Evolutionary conservation across 2,888 invertebrate genomes (phyloP).

Genomic region (Macrosoma leucophasiata): DNA sequence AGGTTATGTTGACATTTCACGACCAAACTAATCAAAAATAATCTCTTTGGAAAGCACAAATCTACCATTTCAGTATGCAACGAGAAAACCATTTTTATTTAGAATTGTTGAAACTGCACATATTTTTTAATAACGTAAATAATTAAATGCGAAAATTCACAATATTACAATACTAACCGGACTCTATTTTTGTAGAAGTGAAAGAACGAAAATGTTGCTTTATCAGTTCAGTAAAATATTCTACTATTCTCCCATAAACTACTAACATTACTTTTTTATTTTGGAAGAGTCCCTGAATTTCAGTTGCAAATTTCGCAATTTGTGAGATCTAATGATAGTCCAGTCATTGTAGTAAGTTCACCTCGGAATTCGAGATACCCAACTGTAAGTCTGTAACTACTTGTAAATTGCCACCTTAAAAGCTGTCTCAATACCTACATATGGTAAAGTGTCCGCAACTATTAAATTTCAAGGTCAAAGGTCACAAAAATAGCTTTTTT

Average conservation of each 20-base stretch:
- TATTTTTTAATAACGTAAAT: slow-evolving; percentile 18
- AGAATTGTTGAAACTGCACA: background rate
- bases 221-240: background rate
- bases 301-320: too few species aligned
- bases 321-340: too few species aligned
- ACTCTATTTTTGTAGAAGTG: slow-evolving; percentile 54
- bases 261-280: too few species aligned
- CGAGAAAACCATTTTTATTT: slow-evolving; percentile 15
- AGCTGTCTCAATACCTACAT: too few species aligned
- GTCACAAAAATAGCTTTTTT: too few species aligned
- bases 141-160: slow-evolving; percentile 29
- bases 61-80: slow-evolving; percentile 32
- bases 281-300: too few species aligned
- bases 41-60: slow-evolving; percentile 40
- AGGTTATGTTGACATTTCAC: slow-evolving; percentile 70
- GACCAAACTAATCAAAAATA: slow-evolving; percentile 42
- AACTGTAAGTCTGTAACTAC: too few species aligned
- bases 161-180: slow-evolving; percentile 54
- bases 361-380: too few species aligned
- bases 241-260: background rate
- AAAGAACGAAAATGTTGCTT: slow-evolving; percentile 58
- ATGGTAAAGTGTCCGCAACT: too few species aligned
- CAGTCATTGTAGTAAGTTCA: too few species aligned
- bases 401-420: too few species aligned
- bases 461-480: too few species aligned